These are phyloP conservation scores for Mimumesa dahlbomi DNA, from an alignment of 2,888 invertebrate species.

Conservation along the genomic window DNA sequence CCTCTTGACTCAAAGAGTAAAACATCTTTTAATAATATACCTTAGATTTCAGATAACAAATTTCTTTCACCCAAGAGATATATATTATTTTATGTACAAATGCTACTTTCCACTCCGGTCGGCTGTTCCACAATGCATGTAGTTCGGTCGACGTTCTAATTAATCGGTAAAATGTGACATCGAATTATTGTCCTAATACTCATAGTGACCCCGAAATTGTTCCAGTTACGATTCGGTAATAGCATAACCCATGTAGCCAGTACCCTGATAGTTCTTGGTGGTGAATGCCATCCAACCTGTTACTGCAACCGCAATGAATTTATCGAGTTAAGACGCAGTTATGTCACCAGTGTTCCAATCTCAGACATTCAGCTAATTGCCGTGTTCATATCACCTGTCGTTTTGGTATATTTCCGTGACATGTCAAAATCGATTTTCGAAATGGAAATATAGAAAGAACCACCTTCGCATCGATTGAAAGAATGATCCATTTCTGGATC, in stretches of 20 bases:
- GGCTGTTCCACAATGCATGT: too few species aligned
- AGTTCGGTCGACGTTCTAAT: too few species aligned
- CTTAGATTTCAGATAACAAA: too few species aligned
- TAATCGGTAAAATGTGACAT: too few species aligned
- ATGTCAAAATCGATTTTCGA: constrained; percentile 16
- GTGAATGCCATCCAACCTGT: constrained; percentile 61
- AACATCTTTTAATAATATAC: too few species aligned
- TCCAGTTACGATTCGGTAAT: constrained; percentile 52
- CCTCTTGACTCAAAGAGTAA: too few species aligned
- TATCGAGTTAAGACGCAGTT: constrained; percentile 69
- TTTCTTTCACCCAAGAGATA: too few species aligned
- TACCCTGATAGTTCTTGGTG: constrained; percentile 15
- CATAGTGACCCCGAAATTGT: constrained; percentile 38
- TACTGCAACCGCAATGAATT: constrained; percentile 64
- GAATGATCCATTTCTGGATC: too few species aligned
- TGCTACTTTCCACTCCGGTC: too few species aligned
- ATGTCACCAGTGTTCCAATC: constrained; percentile 44
- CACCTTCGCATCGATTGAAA: too few species aligned
- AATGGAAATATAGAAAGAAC: constrained; percentile 6
- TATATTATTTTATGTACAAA: too few species aligned
- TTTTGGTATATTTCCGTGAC: constrained; percentile 1
- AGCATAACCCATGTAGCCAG: constrained; percentile 34
- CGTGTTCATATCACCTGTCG: constrained; percentile 31
- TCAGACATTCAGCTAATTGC: constrained; percentile 32
- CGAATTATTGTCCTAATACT: constrained; percentile 31